phyloP scores from a whole-genome alignment of 2,888 invertebrate species.

The Drosophila emarginata region DNA sequence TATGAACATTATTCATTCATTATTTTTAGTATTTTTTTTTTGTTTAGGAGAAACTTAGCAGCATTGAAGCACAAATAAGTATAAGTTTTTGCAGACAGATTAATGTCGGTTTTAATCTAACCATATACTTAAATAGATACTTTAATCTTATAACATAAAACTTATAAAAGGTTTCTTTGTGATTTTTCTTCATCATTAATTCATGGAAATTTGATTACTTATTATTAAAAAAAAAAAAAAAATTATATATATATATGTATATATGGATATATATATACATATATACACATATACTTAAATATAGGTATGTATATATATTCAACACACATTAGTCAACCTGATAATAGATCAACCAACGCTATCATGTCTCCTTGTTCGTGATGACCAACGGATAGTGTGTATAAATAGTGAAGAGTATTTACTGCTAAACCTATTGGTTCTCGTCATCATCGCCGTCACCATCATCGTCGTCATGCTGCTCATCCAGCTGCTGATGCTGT shows the following conservation, averaged over 20 bases:
- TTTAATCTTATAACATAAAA: constrained; percentile 63
- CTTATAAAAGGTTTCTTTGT: constrained; percentile 75
- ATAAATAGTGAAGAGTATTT: constrained; percentile 78
- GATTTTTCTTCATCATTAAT: constrained; percentile 74
- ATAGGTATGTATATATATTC: constrained; percentile 48
- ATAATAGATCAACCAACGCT: constrained; percentile 64
- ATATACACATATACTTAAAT: constrained; percentile 30
- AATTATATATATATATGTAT: constrained; percentile 42
- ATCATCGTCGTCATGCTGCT: constrained; percentile 82
- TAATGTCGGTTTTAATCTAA: constrained; percentile 68
- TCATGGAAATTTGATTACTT: constrained; percentile 77
- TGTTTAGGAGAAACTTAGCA: constrained; percentile 66
- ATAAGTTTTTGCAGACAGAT: constrained; percentile 59
- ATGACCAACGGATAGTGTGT: constrained; percentile 62
- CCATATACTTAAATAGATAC: constrained; percentile 57
- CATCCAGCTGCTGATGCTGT: constrained; percentile 77
- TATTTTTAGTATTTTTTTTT: constrained; percentile 15
- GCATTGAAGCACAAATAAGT: constrained; percentile 73
- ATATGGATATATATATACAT: constrained; percentile 49
- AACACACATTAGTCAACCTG: constrained; percentile 66
- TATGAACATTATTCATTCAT: neutral
- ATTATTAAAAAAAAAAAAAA: constrained; percentile 65
- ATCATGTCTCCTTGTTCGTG: constrained; percentile 53
- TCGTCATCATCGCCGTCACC: constrained; percentile 83
- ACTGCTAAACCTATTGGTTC: constrained; percentile 82